These are phyloP conservation scores for Scaptomyza montana DNA, from an alignment of 1,140 invertebrate species.

Conservation along the genomic window DNA sequence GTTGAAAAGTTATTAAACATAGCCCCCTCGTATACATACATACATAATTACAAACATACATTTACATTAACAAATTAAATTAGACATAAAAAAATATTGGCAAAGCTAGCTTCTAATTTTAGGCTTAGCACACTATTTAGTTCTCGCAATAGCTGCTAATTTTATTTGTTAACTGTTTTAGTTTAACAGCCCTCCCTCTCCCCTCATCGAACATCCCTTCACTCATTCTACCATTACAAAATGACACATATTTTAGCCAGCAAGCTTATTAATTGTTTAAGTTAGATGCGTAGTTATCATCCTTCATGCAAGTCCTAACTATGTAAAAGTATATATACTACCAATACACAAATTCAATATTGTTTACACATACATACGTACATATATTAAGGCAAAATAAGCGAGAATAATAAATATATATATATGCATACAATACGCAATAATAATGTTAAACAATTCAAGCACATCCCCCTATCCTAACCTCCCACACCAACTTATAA, in stretches of 20 bases:
- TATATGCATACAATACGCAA: conserved; percentile 56
- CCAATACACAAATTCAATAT: conserved; percentile 13
- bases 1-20: conserved; percentile 75
- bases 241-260: conserved; percentile 37
- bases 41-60: conserved; percentile 44
- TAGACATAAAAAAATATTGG: conserved; percentile 51
- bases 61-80: conserved; percentile 27
- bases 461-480: conserved; percentile 43
- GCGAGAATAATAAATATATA: conserved; percentile 39
- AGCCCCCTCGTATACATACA: conserved; percentile 38
- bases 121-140: conserved; percentile 75
- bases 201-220: neutral
- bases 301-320: conserved; percentile 55
- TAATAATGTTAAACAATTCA: conserved; percentile 65
- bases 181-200: conserved; percentile 28
- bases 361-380: conserved; percentile 6
- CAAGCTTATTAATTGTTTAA: conserved; percentile 61
- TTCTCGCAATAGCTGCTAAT: conserved; percentile 77
- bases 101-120: conserved; percentile 64
- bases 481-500: conserved; percentile 7
- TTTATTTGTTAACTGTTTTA: conserved; percentile 72
- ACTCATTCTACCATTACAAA: neutral
- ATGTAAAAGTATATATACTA: conserved; percentile 42
- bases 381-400: conserved; percentile 32
- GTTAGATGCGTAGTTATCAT: conserved; percentile 32